Evolutionary conservation across 2,888 invertebrate species (phyloP), one percentile per base, ranked within the genome.

Genomic region (Platycheirus albimanus): DNA sequence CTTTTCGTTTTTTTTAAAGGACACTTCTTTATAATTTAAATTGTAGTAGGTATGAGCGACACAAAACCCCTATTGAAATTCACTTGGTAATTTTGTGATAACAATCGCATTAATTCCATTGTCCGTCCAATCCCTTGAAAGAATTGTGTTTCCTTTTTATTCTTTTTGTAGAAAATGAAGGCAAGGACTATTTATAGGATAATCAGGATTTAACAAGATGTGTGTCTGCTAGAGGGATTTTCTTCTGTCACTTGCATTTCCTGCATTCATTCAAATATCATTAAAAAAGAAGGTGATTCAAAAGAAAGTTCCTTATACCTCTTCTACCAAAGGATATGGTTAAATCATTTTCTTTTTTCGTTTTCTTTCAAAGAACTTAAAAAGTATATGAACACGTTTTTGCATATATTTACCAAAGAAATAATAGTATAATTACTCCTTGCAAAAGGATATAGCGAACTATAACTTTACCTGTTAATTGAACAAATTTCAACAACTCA

Each of bases 401-500:
- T 41, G 58, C 58, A 41, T 58, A 41, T 6, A n/a, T 13, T 24
- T 3, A 0, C 41, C 24, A 49, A 1, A 28, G 56, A 24, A 58
- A 58, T 41, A 24, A 15, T 38, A 58, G 28, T 58, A 38, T 56
- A 38, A 24, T 19, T 19, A 10, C 36, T 28, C 10, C 10, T 15
- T 41, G 24, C 58, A 38, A 11, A 36, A 70, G 54, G 56, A 47
- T 20, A 45, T 20, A 56, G 36, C 38, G 10, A 36, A 38, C 24
- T 28, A 38, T 36, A 5, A 19, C 15, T 28, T 28, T 70, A 70
- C 70, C 70, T 70, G 56, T 15, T 47, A n/a, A 56, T 28, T 69
- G 15, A 24, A 45, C 3, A 45, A 47, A 56, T 41, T 41, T 41
- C 30, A 33, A 33, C 5, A 33, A 41, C 10, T 56, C 33, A 69